Percentiles rank a stretch among this genome's conserved stretches.
These are phyloP conservation scores for Drosophila rhopaloa DNA, from an alignment of 1,140 invertebrate species.

Conservation along the genomic window DNA sequence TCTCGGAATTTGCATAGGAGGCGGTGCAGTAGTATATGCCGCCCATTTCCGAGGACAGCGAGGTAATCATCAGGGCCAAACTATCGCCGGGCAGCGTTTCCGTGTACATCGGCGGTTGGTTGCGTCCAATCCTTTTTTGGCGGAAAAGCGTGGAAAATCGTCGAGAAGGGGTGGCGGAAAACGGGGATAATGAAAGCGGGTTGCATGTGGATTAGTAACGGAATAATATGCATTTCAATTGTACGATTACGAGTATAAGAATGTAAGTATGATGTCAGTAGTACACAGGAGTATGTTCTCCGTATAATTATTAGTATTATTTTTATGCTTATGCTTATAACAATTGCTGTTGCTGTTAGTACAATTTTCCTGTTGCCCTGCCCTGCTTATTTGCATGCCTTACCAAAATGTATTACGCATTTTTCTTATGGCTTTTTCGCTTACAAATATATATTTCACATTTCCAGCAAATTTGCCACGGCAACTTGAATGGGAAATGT, in stretches of 20 bases:
- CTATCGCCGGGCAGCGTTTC: conserved; percentile 87
- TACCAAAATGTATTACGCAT: conserved; percentile 40
- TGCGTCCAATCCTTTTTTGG: conserved; percentile 73
- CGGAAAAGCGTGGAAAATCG: neutral
- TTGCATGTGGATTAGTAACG: conserved; percentile 59
- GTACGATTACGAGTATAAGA: conserved; percentile 30
- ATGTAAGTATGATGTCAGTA: conserved; percentile 1
- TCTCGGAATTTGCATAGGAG: conserved; percentile 89
- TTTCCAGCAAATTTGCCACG: conserved; percentile 42
- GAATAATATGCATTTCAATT: conserved; percentile 61
- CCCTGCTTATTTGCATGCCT: conserved; percentile 31
- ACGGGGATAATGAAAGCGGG: conserved; percentile 21
- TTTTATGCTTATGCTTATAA: conserved; percentile 66
- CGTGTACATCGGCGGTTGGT: conserved; percentile 88
- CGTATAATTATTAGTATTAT: conserved; percentile 43
- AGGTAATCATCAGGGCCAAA: conserved; percentile 90
- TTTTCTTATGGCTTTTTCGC: conserved; percentile 21
- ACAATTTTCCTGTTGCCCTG: conserved; percentile 30
- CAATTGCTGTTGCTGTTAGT: conserved; percentile 74
- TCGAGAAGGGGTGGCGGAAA: conserved; percentile 9
- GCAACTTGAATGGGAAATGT: conserved; percentile 37
- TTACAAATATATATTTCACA: conserved; percentile 41
- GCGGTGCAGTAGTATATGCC: conserved; percentile 94
- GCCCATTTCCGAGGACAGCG: conserved; percentile 90
- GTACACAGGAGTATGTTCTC: conserved; percentile 1